These are phyloP conservation scores for Hecatera dysodea DNA, from an alignment of 2,888 invertebrate genomes.

Conservation along the genomic window DNA sequence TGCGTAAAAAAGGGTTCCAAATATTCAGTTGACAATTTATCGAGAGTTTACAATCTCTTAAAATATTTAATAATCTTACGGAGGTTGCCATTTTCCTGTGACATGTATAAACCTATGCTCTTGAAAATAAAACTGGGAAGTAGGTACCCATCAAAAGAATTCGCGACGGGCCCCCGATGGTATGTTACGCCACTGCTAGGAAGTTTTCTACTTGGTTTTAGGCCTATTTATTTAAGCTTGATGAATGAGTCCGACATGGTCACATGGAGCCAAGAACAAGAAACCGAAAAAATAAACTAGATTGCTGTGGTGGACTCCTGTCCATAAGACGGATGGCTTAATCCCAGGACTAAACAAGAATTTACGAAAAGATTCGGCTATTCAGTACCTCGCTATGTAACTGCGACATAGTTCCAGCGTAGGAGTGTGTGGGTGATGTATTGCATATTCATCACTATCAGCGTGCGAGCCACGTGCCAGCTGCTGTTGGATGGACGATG, in stretches of 20 bases:
- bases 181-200: too few relatives aligned
- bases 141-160: too few relatives aligned
- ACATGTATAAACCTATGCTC: too few relatives aligned
- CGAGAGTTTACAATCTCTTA: too few relatives aligned
- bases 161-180: too few relatives aligned
- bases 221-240: not conserved
- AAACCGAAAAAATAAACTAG: not conserved
- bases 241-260: too few relatives aligned
- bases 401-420: slow-evolving; percentile 39
- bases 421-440: slow-evolving; percentile 51
- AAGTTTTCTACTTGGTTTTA: too few relatives aligned
- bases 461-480: slow-evolving; percentile 35
- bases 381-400: not conserved
- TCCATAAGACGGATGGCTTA: not conserved
- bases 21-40: too few relatives aligned
- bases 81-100: too few relatives aligned
- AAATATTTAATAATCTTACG: too few relatives aligned
- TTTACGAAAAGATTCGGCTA: not conserved
- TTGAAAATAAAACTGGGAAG: too few relatives aligned
- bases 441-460: slow-evolving; percentile 49
- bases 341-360: not conserved
- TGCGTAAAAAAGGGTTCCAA: too few relatives aligned
- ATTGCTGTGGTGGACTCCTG: not conserved
- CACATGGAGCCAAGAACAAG: not conserved
- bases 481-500: slow-evolving; percentile 9